Evolutionary conservation across 2,888 invertebrate genomes (phyloP), one percentile per base, ranked within the genome.

Genomic region (Lypha dubia): DNA sequence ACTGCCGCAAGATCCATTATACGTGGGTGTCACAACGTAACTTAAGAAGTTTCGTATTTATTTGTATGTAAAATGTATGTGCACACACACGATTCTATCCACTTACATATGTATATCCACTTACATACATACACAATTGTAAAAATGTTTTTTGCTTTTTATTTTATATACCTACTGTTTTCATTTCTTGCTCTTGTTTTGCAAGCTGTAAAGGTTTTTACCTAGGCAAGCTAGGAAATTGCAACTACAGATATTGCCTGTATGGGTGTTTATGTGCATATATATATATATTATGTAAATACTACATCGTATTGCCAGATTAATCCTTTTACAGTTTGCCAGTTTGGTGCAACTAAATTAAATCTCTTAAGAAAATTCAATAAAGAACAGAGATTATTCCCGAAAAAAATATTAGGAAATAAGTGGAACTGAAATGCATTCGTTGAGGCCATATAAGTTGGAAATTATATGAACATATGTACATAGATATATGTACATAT

Each of bases 11-110:
- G 79, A 41, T 79, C 62, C 63, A 63, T 83, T 83, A 74, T 79
- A 74, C 65, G 83, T 65, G 79, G 79, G 75, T 83, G 83, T 83
- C 79, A 70, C 63, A 79, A 79, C 70, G 70, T 79, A 83, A 79
- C 79, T 75, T 83, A 70, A 79, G 65, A 70, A 83, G 75, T 83
- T 79, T 70, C 60, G 44, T 67, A 28, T 41, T 53, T 60, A 32
- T 35, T 51, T 68, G 44, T 22, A 60, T 44, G 68, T 56, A 46
- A 58, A 35, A 46, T 17, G 13, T 76, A 17, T 46, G 49, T 58
- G 46, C n/a, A 44, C 28, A 63, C 17, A 41, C 15, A 63, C 1
- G 9, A 44, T 15, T 35, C 3, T 63, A 58, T 13, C 13, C 2
- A 62, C 15, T 22, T n/a, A n/a, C 28, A 56, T 9, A 7, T n/a